phyloP scores from a whole-genome alignment of 2,888 invertebrate species.

The Stegophylla sp. region DNA sequence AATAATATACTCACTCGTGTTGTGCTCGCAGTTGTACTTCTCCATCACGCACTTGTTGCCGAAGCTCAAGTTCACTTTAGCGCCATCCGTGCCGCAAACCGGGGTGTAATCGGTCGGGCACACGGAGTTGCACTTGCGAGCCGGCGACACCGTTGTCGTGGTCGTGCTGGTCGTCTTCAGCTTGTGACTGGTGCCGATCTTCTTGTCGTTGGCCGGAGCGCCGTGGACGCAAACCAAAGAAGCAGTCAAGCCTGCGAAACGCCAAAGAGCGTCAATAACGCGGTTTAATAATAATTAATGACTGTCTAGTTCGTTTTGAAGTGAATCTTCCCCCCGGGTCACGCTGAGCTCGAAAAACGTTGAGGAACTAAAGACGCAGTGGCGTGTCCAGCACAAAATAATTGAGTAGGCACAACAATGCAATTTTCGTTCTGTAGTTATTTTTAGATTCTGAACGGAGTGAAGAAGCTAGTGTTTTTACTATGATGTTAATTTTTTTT shows the following conservation, averaged over 20 bases:
- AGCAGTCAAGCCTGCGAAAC: constrained; percentile 1
- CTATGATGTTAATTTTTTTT: too few species aligned
- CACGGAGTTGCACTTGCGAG: constrained; percentile 52
- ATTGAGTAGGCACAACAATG: too few species aligned
- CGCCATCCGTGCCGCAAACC: constrained; percentile 60
- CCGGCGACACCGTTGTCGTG: constrained; percentile 26
- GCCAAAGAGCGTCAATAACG: too few species aligned
- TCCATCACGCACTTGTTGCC: constrained; percentile 61
- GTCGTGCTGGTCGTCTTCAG: constrained; percentile 45
- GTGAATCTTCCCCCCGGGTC: too few species aligned
- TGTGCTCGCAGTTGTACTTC: constrained; percentile 61
- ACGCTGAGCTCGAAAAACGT: too few species aligned
- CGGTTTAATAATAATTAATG: too few species aligned
- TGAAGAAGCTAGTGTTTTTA: too few species aligned
- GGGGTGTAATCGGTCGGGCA: constrained; percentile 60
- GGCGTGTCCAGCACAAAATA: too few species aligned
- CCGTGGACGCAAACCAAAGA: constrained; percentile 26
- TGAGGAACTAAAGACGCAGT: too few species aligned
- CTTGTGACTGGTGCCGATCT: constrained; percentile 37
- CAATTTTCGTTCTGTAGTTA: too few species aligned
- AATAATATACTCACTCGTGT: constrained; percentile 60
- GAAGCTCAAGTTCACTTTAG: constrained; percentile 60
- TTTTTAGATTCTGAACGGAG: too few species aligned
- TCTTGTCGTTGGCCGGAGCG: constrained; percentile 39
- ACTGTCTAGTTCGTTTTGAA: too few species aligned